Base-by-base conservation (phyloP, 2,888 invertebrate genomes). In the Ennomos fuscantarius region DNA sequence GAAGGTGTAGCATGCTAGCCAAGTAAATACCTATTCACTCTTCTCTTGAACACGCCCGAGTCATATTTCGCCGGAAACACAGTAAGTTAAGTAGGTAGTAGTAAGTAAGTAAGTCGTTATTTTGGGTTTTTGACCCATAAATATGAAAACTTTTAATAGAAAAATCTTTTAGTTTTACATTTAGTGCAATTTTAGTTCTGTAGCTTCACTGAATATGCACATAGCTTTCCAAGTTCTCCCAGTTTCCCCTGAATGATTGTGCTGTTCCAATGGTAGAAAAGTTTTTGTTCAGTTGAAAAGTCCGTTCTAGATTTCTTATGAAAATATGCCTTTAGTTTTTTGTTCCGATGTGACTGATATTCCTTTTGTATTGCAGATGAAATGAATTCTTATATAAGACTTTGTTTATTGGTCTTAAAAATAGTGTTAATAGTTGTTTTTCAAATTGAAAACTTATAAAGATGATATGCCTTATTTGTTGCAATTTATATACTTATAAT, bases 201-300 rank as follows among this genome's bases (percentile, higher is more conserved):
- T 41, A 6, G 10, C 9, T 5, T 31, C 1, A 8, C 3, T 9
- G 9, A 45, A 13, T 48, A 24, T 50, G 42, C 11, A 42, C 45
- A 31, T 9, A 45, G 11, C 58, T 11, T 59, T 54, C 54, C 73
- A 56, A 56, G 56, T 61, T 60, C 80, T 71, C 73, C 76, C 73
- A 79, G 84, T 76, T 87, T 78, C 78, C 74, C 73, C 61, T 63
- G 89, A 89, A 89, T 90, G 89, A 91, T 91, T 91, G 89, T 89
- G 88, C 87, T 88, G 86, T 87, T 87, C 84, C 89, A 87, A 89
- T 91, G 84, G 81, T 74, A 69, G 78, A 78, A 81, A 84, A 83
- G 79, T 87, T 87, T 87, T 89, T 87, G 82, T 84, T 75, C 78
- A 73, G 76, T 73, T 72, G 71, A 72, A 73, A 76, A 82, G 73